These are phyloP conservation scores for Amblyteles armatorius DNA, from an alignment of 2,888 invertebrate species.

Conservation along the genomic window DNA sequence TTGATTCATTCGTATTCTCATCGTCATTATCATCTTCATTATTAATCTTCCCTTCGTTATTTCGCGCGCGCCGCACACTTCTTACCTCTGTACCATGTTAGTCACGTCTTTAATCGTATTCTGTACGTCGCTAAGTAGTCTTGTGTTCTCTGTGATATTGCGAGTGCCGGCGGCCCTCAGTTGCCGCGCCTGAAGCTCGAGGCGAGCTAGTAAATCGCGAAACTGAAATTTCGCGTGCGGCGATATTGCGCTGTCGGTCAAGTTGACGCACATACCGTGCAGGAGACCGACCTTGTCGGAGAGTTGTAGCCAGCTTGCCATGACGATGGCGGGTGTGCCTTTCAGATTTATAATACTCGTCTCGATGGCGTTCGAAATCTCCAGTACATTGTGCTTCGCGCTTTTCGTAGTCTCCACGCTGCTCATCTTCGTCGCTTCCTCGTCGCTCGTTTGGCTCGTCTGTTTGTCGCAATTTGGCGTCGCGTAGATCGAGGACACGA, in stretches of 20 bases:
- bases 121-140: conserved; percentile 90
- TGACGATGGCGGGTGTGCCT: conserved; percentile 86
- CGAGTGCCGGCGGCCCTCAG: conserved; percentile 89
- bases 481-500: conserved; percentile 90
- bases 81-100: conserved; percentile 90
- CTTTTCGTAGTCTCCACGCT: conserved; percentile 70
- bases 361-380: conserved; percentile 89
- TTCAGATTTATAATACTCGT: conserved; percentile 88
- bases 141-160: conserved; percentile 89
- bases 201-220: conserved; percentile 89
- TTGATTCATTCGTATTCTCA: conserved; percentile 32
- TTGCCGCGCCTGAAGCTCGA: conserved; percentile 90
- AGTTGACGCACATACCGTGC: conserved; percentile 93
- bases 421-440: conserved; percentile 50
- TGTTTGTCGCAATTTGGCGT: conserved; percentile 87
- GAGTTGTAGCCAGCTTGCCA: conserved; percentile 91
- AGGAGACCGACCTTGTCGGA: conserved; percentile 93
- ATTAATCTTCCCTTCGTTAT: conserved; percentile 2
- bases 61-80: conserved; percentile 23
- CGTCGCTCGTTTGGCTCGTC: conserved; percentile 49
- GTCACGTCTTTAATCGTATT: conserved; percentile 90
- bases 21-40: background rate
- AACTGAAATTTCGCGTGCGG: conserved; percentile 96
- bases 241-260: conserved; percentile 91
- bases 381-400: conserved; percentile 86